Evolutionary conservation across 2,888 invertebrate genomes (phyloP).

Genomic region (Bugulina stolonifera): DNA sequence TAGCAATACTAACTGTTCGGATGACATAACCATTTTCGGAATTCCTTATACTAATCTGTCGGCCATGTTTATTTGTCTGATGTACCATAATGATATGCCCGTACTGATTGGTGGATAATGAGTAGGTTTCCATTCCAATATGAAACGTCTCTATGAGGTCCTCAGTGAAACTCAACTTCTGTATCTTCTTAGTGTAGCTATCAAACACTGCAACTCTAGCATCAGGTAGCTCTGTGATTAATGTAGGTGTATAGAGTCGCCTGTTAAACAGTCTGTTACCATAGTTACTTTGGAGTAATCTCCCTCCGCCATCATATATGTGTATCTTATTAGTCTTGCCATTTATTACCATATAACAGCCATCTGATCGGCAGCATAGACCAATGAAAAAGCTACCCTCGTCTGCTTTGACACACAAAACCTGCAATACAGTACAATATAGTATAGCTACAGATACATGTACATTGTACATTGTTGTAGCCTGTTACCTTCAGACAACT

Average conservation of each 20-base stretch:
- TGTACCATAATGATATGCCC: constrained; percentile 14
- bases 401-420: neutral
- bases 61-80: neutral
- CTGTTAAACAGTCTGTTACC: constrained; percentile 13
- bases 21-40: neutral
- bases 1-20: neutral
- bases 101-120: neutral
- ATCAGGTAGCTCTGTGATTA: constrained; percentile 1
- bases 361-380: constrained; percentile 20
- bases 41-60: neutral
- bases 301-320: neutral
- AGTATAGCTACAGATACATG: too few species aligned
- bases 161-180: neutral
- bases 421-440: too few species aligned
- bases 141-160: neutral
- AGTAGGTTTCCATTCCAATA: constrained; percentile 6
- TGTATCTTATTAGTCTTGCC: neutral
- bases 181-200: neutral
- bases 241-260: neutral
- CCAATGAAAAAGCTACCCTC: neutral
- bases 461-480: neutral
- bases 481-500: neutral
- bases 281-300: neutral
- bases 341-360: constrained; percentile 22
- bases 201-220: neutral